Evolutionary conservation across 2,797 vertebrate species (phyloP).

Genomic region (Pseudochirops corinnae): DNA sequence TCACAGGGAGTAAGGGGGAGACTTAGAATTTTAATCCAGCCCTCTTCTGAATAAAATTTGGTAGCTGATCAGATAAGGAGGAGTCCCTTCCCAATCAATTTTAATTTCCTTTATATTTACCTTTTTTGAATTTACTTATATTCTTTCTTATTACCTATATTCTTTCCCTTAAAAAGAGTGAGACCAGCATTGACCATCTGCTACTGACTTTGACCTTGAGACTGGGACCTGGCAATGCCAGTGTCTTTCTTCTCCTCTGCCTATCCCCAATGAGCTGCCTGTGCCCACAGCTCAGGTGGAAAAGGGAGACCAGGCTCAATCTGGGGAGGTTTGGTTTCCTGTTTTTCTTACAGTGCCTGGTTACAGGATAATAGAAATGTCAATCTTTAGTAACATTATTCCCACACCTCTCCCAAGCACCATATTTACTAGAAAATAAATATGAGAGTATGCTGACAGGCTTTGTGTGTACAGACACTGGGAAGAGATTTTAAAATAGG

Average conservation of each 20-base stretch:
- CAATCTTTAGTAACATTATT: slow-evolving; percentile 68
- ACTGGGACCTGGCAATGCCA: slow-evolving; percentile 55
- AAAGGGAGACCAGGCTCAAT: not conserved
- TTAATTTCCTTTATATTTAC: not conserved
- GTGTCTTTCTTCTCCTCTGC: slow-evolving; percentile 58
- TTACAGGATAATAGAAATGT: slow-evolving; percentile 70
- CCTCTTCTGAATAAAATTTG: not conserved
- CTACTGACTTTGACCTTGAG: slow-evolving; percentile 26
- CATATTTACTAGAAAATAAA: slow-evolving; percentile 61
- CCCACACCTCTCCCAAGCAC: slow-evolving; percentile 49
- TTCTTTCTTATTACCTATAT: not conserved
- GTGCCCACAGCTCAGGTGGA: slow-evolving; percentile 36
- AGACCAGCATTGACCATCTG: not conserved
- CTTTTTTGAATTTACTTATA: not conserved
- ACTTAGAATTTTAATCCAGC: not conserved
- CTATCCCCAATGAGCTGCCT: not conserved
- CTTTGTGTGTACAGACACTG: slow-evolving; percentile 42
- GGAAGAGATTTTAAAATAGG: slow-evolving; percentile 38
- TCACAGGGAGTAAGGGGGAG: not conserved
- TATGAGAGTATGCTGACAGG: slow-evolving; percentile 45
- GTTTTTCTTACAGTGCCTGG: slow-evolving; percentile 48
- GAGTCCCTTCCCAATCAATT: not conserved
- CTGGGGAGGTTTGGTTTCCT: slow-evolving; percentile 57
- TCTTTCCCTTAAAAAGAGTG: not conserved
- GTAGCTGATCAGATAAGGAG: not conserved